phyloP scores from a whole-genome alignment of 2,888 invertebrate genomes.

The Thecophora atra region DNA sequence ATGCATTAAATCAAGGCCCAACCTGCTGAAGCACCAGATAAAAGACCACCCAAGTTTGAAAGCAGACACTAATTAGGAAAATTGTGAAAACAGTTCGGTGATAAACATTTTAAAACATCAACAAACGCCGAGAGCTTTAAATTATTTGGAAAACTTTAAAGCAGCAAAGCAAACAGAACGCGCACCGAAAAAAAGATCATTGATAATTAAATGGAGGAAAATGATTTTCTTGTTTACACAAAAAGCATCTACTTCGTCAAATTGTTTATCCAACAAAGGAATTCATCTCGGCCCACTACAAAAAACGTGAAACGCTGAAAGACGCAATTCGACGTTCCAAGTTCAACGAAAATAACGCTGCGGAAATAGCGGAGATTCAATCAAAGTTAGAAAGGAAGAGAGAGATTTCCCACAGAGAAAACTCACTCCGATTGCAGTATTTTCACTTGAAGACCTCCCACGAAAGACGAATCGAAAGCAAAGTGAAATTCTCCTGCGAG shows the following conservation, averaged over 20 bases:
- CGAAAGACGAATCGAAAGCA: not conserved
- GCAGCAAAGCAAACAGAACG: not conserved
- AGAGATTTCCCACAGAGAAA: not conserved
- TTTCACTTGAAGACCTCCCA: not conserved
- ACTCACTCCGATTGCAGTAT: not conserved
- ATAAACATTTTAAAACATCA: conserved; percentile 39
- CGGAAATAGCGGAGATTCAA: not conserved
- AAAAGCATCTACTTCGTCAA: conserved; percentile 47
- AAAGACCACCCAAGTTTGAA: conserved; percentile 40
- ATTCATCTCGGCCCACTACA: conserved; percentile 7
- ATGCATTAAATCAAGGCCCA: too few relatives aligned
- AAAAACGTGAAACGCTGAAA: conserved; percentile 3
- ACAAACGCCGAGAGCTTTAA: conserved; percentile 7
- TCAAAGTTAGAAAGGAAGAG: not conserved
- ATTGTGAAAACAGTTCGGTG: conserved; percentile 39
- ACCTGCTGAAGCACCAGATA: too few relatives aligned
- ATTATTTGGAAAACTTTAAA: conserved; percentile 15
- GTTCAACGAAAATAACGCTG: too few relatives aligned
- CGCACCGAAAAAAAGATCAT: conserved; percentile 16
- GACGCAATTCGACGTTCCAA: not conserved
- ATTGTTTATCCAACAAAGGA: conserved; percentile 45
- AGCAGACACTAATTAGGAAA: conserved; percentile 40
- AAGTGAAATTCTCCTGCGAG: not conserved
- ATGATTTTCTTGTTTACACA: conserved; percentile 41
- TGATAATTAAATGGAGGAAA: conserved; percentile 25